These are phyloP conservation scores for Diploptera punctata DNA, from an alignment of 2,888 invertebrate species.

Conservation along the genomic window DNA sequence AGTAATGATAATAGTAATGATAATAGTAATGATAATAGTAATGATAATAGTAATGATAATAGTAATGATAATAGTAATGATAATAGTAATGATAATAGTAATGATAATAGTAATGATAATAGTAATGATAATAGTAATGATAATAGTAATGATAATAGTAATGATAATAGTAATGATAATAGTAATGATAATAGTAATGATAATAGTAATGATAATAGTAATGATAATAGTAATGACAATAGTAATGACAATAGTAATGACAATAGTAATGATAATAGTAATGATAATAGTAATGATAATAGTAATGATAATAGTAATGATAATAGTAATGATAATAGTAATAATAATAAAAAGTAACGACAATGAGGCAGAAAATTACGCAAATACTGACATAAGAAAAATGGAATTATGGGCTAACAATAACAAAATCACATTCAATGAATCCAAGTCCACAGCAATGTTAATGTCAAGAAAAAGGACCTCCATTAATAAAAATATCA, in stretches of 20 bases:
- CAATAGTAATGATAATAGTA: not conserved
- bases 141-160: not conserved
- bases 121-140: not conserved
- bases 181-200: not conserved
- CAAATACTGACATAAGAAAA: too few relatives aligned
- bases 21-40: slow-evolving; percentile 1
- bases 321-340: too few relatives aligned
- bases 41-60: not conserved
- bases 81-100: not conserved
- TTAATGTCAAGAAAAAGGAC: too few relatives aligned
- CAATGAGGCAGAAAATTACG: too few relatives aligned
- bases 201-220: not conserved
- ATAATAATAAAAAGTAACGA: too few relatives aligned
- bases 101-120: not conserved
- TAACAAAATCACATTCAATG: too few relatives aligned
- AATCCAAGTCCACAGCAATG: too few relatives aligned
- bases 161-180: not conserved
- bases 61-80: not conserved
- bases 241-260: not conserved
- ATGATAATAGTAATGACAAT: not conserved
- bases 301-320: not conserved
- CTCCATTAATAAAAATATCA: too few relatives aligned
- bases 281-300: not conserved
- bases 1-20: not conserved
- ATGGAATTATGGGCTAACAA: too few relatives aligned